Percentiles rank a stretch among this genome's conserved stretches.
Evolutionary conservation across 2,888 invertebrate genomes (phyloP).

Genomic region (Lymantria dispar): DNA sequence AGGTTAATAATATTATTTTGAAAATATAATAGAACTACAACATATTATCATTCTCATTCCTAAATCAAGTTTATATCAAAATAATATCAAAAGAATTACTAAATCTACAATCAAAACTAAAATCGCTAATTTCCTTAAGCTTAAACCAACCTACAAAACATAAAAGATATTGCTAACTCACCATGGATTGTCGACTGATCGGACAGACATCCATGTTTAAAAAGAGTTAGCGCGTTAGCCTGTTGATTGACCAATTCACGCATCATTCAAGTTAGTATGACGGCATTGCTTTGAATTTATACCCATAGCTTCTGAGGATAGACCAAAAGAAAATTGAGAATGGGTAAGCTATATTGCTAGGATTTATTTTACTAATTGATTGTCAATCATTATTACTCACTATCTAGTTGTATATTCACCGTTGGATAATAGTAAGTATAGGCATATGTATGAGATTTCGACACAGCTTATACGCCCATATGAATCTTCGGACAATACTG

Average conservation of each 20-base stretch:
- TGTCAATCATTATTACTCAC: background rate
- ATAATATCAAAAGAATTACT: too few relatives aligned
- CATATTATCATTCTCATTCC: too few relatives aligned
- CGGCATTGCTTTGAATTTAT: slow-evolving; percentile 32
- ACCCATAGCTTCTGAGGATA: slow-evolving; percentile 23
- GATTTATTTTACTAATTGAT: background rate
- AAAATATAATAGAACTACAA: too few relatives aligned
- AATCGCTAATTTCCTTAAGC: slow-evolving; percentile 19
- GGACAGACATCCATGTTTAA: slow-evolving; percentile 43
- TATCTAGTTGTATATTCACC: too few relatives aligned
- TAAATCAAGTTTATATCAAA: too few relatives aligned
- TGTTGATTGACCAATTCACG: slow-evolving; percentile 71
- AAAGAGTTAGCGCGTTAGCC: slow-evolving; percentile 55
- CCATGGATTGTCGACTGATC: slow-evolving; percentile 46
- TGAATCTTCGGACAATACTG: too few relatives aligned
- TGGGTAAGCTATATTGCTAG: background rate
- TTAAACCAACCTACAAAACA: slow-evolving; percentile 28
- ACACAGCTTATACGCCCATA: too few relatives aligned
- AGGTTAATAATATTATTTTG: too few relatives aligned
- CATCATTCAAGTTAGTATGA: slow-evolving; percentile 62
- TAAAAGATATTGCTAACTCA: slow-evolving; percentile 64
- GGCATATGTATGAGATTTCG: too few relatives aligned
- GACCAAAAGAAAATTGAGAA: background rate
- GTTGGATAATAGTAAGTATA: too few relatives aligned
- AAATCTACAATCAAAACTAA: background rate